Percentiles rank a stretch among this genome's conserved stretches.
These are phyloP conservation scores for Tichodroma muraria DNA, from an alignment of 2,113 vertebrate genomes.

Conservation along the genomic window DNA sequence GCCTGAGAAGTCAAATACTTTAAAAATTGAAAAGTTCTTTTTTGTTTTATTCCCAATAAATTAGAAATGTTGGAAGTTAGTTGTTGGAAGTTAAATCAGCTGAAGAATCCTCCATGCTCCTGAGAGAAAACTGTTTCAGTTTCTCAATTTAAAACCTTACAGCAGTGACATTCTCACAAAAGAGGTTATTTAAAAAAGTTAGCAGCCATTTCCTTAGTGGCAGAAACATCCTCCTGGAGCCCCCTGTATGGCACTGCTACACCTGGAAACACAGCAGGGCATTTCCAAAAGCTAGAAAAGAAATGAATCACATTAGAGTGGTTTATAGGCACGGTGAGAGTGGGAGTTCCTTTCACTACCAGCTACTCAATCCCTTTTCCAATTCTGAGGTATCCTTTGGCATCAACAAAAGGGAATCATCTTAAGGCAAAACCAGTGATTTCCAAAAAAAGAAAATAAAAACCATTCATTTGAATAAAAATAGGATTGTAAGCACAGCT, in stretches of 20 bases:
- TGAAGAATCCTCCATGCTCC: not conserved
- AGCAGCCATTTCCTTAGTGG: not conserved
- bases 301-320: not conserved
- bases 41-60: not conserved
- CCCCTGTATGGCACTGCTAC: not conserved
- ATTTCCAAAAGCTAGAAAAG: not conserved
- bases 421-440: conserved; percentile 61
- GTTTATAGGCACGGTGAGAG: not conserved
- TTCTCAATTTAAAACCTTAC: not conserved
- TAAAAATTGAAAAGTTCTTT: not conserved
- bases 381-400: conserved; percentile 49
- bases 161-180: not conserved
- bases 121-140: not conserved
- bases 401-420: conserved; percentile 1
- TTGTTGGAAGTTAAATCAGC: not conserved
- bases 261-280: not conserved
- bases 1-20: not conserved
- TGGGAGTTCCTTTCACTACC: not conserved
- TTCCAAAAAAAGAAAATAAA: not conserved
- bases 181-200: not conserved
- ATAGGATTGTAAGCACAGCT: not conserved
- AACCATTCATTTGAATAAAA: conserved; percentile 35
- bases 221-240: not conserved
- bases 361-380: not conserved
- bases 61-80: not conserved